Percentiles rank a stretch among this genome's conserved stretches.
phyloP scores from a whole-genome alignment of 2,888 invertebrate species.

The Sphinx pinastri region DNA sequence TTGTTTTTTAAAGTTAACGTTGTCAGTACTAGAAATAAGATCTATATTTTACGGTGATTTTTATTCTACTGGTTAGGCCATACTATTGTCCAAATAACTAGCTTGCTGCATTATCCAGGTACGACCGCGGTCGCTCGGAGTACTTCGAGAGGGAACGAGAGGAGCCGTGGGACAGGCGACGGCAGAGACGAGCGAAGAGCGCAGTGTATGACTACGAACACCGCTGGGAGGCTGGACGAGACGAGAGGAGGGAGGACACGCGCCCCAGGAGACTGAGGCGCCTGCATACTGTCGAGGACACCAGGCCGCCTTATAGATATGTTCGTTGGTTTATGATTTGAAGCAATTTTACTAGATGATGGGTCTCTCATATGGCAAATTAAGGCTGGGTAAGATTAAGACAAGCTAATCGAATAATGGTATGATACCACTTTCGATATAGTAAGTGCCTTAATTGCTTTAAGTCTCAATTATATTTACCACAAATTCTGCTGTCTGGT shows the following conservation, averaged over 20 bases:
- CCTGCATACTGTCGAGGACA: constrained; percentile 67
- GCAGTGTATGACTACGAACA: constrained; percentile 64
- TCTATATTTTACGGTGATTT: too few species aligned
- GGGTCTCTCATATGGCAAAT: too few species aligned
- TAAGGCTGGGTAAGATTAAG: too few species aligned
- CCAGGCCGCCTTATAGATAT: constrained; percentile 46
- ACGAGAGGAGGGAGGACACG: constrained; percentile 41
- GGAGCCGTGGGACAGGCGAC: constrained; percentile 49
- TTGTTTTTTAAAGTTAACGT: too few species aligned
- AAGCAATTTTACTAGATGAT: too few species aligned
- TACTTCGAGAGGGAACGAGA: constrained; percentile 63
- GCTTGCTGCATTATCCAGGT: constrained; percentile 39
- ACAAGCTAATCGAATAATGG: too few species aligned
- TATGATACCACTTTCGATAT: too few species aligned
- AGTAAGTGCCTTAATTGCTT: too few species aligned
- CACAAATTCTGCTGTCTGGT: too few species aligned
- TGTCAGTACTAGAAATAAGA: too few species aligned
- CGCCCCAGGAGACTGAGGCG: constrained; percentile 56
- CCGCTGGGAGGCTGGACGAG: constrained; percentile 51
- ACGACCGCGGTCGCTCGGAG: constrained; percentile 67
- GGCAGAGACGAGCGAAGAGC: constrained; percentile 66
- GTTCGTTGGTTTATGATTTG: constrained; percentile 36
- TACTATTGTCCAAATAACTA: not conserved
- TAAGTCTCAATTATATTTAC: too few species aligned
- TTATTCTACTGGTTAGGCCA: too few species aligned